Percentiles rank a stretch among this genome's conserved stretches.
Evolutionary conservation across 2,113 vertebrate species (phyloP).

Genomic region (Numida meleagris): DNA sequence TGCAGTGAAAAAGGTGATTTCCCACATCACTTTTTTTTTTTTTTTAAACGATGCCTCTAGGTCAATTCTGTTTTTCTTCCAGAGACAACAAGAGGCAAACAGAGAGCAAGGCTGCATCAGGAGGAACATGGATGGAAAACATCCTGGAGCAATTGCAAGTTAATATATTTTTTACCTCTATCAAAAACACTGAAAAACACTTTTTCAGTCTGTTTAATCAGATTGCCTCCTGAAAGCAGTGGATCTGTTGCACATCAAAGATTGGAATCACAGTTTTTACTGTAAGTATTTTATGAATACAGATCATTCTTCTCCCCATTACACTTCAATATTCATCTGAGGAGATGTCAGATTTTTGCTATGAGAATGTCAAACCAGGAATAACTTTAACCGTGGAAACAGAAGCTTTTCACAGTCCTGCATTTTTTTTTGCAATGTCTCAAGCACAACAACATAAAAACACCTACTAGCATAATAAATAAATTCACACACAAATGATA

Average conservation of each 20-base stretch:
- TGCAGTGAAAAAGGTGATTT: not conserved
- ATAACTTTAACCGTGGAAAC: not conserved
- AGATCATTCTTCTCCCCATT: not conserved
- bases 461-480: not conserved
- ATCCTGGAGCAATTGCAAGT: not conserved
- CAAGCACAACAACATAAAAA: not conserved
- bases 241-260: not conserved
- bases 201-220: not conserved
- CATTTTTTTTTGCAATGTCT: not conserved
- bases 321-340: not conserved
- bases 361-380: not conserved
- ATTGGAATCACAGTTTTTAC: not conserved
- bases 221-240: not conserved
- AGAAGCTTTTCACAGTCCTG: not conserved
- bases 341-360: not conserved
- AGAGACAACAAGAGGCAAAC: not conserved
- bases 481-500: not conserved
- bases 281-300: not conserved
- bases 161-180: not conserved
- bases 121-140: not conserved
- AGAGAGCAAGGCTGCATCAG: not conserved
- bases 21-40: not conserved
- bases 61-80: not conserved
- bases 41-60: fast-evolving
- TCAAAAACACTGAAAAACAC: not conserved